Evolutionary conservation across 2,113 vertebrate genomes (phyloP).

Genomic region (Grammomys surdaster): DNA sequence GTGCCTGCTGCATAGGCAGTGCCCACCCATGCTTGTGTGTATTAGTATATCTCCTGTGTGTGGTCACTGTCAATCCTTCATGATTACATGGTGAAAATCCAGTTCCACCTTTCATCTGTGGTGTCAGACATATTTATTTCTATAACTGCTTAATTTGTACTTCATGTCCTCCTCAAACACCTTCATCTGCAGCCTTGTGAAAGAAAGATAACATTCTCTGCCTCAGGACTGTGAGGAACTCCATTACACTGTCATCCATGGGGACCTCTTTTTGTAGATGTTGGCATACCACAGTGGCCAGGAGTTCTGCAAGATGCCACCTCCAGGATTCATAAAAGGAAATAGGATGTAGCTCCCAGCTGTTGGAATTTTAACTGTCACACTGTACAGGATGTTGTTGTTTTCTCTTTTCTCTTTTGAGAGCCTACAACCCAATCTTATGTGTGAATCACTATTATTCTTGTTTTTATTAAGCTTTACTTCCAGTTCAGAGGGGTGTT

Average conservation of each 20-base stretch:
- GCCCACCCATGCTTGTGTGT: background rate
- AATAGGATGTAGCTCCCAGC: background rate
- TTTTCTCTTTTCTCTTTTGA: rapidly evolving
- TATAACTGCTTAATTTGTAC: background rate
- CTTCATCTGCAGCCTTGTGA: background rate
- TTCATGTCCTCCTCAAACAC: background rate
- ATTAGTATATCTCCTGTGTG: background rate
- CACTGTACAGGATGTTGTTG: background rate
- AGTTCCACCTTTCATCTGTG: background rate
- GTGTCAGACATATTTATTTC: background rate
- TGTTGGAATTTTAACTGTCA: background rate
- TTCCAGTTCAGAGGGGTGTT: background rate
- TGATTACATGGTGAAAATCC: too few relatives aligned
- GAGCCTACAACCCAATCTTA: background rate
- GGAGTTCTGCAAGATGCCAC: background rate
- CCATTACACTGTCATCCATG: background rate
- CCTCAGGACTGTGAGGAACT: too few relatives aligned
- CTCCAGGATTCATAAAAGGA: background rate
- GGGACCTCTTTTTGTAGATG: background rate
- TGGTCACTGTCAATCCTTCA: background rate
- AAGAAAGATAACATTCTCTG: background rate
- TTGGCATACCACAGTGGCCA: background rate
- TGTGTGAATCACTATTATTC: background rate
- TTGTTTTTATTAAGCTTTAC: background rate
- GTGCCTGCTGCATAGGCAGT: background rate